A percentile compares a stretch with the other conserved stretches of the same genome.
These are phyloP conservation scores for Lytechinus pictus DNA, from an alignment of 35 echinoderm and acorn worm species.

Conservation along the genomic window DNA sequence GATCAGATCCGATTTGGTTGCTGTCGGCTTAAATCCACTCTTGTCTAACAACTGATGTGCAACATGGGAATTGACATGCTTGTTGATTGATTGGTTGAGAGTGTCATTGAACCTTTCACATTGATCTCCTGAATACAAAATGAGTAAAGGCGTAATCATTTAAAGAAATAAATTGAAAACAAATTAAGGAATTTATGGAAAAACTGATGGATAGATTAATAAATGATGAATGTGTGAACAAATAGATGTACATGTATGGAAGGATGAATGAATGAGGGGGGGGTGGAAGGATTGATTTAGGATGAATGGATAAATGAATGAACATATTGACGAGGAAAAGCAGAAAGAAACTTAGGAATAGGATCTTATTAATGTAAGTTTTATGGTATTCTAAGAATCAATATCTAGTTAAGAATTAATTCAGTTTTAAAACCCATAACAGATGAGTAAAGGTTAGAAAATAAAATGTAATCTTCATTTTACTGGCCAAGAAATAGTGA, in stretches of 20 bases:
- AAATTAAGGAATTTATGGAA: background rate
- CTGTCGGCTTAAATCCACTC: constrained; percentile 28
- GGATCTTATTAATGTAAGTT: no score
- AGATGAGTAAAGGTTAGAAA: no score
- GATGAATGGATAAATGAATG: background rate
- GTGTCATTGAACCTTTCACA: constrained; percentile 49
- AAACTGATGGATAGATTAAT: background rate
- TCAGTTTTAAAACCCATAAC: no score
- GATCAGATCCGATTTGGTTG: constrained; percentile 71
- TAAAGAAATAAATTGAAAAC: background rate
- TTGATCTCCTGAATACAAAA: constrained; percentile 50
- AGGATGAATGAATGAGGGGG: no score
- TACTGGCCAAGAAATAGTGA: background rate
- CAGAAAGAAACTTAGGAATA: no score
- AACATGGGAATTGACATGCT: constrained; percentile 56
- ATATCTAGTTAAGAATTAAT: no score
- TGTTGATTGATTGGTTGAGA: constrained; percentile 42
- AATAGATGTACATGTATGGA: background rate
- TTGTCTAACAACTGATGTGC: constrained; percentile 50
- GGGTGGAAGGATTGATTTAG: no score
- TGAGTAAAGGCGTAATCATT: background rate
- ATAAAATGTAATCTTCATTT: background rate
- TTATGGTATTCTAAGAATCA: no score
- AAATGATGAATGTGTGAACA: background rate
- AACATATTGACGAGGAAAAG: no score